These are phyloP conservation scores for Acomys russatus DNA, from an alignment of 2,797 vertebrate species.

Conservation along the genomic window DNA sequence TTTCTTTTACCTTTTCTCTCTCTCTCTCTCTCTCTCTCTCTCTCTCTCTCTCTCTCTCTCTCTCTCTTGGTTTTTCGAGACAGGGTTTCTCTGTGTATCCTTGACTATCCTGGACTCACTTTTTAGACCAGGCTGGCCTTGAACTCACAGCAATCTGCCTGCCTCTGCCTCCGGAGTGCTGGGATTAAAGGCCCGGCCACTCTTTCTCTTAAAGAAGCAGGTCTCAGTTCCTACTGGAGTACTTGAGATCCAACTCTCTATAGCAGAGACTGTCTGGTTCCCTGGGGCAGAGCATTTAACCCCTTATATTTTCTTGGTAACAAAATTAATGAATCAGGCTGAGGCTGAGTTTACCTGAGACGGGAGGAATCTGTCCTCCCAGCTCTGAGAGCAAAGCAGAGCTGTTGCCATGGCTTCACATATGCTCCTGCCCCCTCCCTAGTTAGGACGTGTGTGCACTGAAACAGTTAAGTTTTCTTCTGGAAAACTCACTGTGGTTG, in stretches of 20 bases:
- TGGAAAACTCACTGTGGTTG: conserved; percentile 17
- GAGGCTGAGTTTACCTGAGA: background rate
- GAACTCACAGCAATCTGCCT: too few relatives aligned
- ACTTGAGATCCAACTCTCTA: background rate
- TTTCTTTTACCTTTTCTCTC: conserved; percentile 25
- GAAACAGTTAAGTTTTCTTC: conserved; percentile 21
- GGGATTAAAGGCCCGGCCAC: too few relatives aligned
- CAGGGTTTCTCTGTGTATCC: too few relatives aligned
- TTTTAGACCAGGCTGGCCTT: too few relatives aligned
- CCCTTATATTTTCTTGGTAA: background rate
- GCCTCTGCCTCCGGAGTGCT: too few relatives aligned
- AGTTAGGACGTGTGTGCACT: background rate
- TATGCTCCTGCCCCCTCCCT: background rate
- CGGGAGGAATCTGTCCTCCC: background rate
- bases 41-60: conserved; percentile 22
- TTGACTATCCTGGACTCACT: too few relatives aligned
- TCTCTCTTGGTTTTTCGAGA: background rate
- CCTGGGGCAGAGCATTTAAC: background rate
- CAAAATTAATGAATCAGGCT: conserved; percentile 10
- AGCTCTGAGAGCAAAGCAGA: background rate
- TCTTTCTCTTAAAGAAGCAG: conserved; percentile 29
- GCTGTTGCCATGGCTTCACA: background rate
- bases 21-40: conserved; percentile 23
- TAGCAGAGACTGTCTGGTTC: background rate
- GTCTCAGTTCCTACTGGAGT: background rate